Base-by-base conservation (phyloP, 2,113 vertebrate species). In the Oreochromis niloticus region DNA sequence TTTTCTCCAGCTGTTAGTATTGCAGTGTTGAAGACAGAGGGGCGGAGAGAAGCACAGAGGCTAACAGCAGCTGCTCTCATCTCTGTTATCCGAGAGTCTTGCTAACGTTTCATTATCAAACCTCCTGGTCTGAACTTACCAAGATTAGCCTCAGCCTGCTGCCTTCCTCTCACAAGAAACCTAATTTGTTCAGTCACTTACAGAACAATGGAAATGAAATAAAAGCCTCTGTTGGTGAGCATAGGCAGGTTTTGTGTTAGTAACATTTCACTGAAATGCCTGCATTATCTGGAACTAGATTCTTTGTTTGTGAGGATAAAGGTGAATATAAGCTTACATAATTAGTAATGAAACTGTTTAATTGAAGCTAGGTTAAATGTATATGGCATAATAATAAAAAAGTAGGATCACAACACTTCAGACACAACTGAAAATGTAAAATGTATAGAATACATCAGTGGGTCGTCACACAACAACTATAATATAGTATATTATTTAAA, bases 41-140 rank as follows among this genome's bases (percentile, higher is more conserved):
- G 91, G 85, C 8, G 68, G 82, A 85, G 52, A 83, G 36, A 80
- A 57, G 24, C 88, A 43, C 34, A 34, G 30, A 73, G 56, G 36
- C 81, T 22, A 13, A 73, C 83, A 66, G 88, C 91, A 94, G 92
- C 85, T 88, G 87, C 85, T 68, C 57, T 34, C n/a, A 59, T 80
- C 88, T 89, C 75, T 24, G 4, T 79, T 83, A 81, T 83, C 68
- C 4, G 30, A 34, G 66, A 52, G 90, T 82, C 10, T 59, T 46
- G 22, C 17, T 27, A 90, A 61, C 9, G 61, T 80, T 75, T 86
- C 41, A 82, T 89, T 86, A 91, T 85, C 34, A 88, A 80, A 73
- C 30, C 57, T 61, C 17, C 46, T 6, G 50, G 61, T 52, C 75
- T 48, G 39, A 83, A 56, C 19, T 34, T 56, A 12, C 87, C 46